Evolutionary conservation across 2,797 vertebrate species (phyloP).

Genomic region (Chlorospingus semifuscus): DNA sequence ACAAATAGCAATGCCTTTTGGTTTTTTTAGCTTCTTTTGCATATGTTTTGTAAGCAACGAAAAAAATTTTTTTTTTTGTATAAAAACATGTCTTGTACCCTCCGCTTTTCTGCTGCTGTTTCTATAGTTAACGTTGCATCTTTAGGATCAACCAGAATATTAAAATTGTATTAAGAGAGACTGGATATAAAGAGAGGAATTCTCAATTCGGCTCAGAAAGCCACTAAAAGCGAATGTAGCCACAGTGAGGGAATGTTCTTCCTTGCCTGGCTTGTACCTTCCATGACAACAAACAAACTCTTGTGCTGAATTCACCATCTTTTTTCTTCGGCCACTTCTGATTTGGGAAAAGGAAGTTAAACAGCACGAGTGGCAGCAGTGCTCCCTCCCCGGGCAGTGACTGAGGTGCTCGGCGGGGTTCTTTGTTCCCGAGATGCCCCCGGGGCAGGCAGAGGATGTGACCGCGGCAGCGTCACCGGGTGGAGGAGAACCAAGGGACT

Average conservation of each 20-base stretch:
- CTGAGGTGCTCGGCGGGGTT: background rate
- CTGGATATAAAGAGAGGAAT: slow-evolving; percentile 64
- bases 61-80: slow-evolving; percentile 68
- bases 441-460: background rate
- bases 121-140: slow-evolving; percentile 72
- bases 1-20: slow-evolving; percentile 73
- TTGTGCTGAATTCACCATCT: slow-evolving; percentile 33
- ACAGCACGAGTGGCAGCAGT: background rate
- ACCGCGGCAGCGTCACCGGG: fast-evolving
- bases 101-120: slow-evolving; percentile 77
- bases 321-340: slow-evolving; percentile 44
- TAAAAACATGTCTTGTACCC: slow-evolving; percentile 72
- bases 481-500: background rate
- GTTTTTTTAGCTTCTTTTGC: slow-evolving; percentile 75
- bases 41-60: slow-evolving; percentile 79
- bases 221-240: slow-evolving; percentile 47
- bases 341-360: slow-evolving; percentile 15
- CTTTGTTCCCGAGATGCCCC: background rate
- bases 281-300: slow-evolving; percentile 11
- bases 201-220: slow-evolving; percentile 29
- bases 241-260: background rate
- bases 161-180: slow-evolving; percentile 74
- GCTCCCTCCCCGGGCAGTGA: background rate
- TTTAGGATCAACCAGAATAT: slow-evolving; percentile 71
- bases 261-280: slow-evolving; percentile 48